These are phyloP conservation scores for Phocoena phocoena DNA, from an alignment of 2,113 vertebrate genomes.

Conservation along the genomic window DNA sequence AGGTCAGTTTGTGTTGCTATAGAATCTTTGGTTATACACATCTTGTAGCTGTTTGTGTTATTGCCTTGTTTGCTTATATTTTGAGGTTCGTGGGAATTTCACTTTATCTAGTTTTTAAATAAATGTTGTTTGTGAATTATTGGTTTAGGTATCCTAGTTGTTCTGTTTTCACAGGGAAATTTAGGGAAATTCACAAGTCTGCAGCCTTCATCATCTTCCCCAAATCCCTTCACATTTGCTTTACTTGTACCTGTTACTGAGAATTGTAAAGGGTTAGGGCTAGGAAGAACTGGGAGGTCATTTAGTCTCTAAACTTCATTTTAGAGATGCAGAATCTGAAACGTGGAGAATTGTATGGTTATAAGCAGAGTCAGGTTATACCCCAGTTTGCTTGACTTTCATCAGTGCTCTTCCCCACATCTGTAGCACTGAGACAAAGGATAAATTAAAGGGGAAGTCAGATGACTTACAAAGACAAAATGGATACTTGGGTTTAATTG, in stretches of 20 bases:
- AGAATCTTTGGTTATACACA: not conserved
- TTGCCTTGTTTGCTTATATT: slow-evolving; percentile 18
- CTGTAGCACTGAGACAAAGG: not conserved
- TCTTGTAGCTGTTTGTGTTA: not conserved
- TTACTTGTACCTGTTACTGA: slow-evolving; percentile 2
- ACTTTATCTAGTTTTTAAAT: not conserved
- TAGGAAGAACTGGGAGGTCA: not conserved
- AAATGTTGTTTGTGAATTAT: not conserved
- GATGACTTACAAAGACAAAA: not conserved
- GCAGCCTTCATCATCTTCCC: not conserved
- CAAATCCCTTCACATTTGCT: not conserved
- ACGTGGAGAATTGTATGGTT: not conserved
- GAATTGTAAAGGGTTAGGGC: not conserved
- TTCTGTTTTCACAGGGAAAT: not conserved
- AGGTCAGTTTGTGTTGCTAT: not conserved
- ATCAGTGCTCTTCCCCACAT: not conserved
- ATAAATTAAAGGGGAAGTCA: not conserved
- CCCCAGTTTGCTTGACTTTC: not conserved
- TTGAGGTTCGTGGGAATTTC: not conserved
- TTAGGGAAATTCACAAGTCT: slow-evolving; percentile 8
- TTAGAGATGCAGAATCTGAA: not conserved
- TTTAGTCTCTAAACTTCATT: not conserved
- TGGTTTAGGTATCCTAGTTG: not conserved
- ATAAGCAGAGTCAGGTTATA: not conserved
- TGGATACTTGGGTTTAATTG: not conserved